Base-by-base conservation (phyloP, 2,113 vertebrate species). In the Nothoprocta perdicaria region DNA sequence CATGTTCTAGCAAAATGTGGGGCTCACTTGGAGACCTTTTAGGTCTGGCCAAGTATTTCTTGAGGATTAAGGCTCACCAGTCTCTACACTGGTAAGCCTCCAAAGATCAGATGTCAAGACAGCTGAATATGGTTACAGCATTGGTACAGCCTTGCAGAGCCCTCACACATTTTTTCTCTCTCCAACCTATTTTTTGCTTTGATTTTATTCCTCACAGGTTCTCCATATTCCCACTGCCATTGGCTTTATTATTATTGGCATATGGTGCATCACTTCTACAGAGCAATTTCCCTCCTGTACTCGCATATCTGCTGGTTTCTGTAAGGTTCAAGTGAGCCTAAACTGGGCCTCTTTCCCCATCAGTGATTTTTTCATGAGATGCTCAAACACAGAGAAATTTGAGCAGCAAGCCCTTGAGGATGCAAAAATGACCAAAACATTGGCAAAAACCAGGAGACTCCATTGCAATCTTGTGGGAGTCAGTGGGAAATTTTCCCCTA, bases 131-230 rank as follows among this genome's bases (percentile, higher is more conserved):
- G 45, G 45, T 31, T 41, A 66, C 78, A 23, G 9, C 4, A n/a
- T 24, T 19, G 0, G 0, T 40, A 68, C 41, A 26, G 14, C 38
- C 40, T 27, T 45, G 48, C 29, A 52, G 50, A 55, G 53, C 41
- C 29, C 29, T 86, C 46, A 80, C 75, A 23, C 46, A 31, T 83
- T 38, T 92, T 80, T 74, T 43, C 45, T 33, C 53, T 61, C n/a
- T 63, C 29, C 38, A 80, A 16, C 2, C 12, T 24, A 4, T 24
- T 63, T 77, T 63, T 60, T 3, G 27, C 24, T 58, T 46, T 10
- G 31, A 5, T 87, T 92, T 76, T 53, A 40, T 87, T 84, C 61
- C 63, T 73, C 48, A 31, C 79, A 87, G 83, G 86, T 72, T 48
- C 14, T 68, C 21, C 61, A 53, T 7, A 15, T 69, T 77, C 23